A percentile compares a stretch with the other conserved stretches of the same genome.
Conservation (phyloP, 1,140 invertebrate species). For the Bursaphelenchus mucronatus region DNA sequence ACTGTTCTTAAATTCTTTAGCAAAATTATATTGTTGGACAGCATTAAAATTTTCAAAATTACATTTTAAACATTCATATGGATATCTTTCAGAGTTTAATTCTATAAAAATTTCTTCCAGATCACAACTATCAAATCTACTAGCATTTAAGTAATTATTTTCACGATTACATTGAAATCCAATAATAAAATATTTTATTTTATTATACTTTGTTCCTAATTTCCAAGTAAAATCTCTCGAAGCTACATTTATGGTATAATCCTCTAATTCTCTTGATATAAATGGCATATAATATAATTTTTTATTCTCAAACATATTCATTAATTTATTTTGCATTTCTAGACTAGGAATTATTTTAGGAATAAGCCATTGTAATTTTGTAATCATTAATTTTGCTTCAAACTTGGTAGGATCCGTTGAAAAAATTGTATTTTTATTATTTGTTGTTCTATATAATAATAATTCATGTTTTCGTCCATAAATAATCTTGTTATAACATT, state of each 20-base stretch:
- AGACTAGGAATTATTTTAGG: too few species aligned
- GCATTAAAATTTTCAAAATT: conserved; percentile 35
- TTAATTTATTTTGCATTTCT: conserved; percentile 38
- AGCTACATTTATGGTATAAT: conserved; percentile 27
- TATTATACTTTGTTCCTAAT: conserved; percentile 37
- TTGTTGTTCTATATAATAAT: too few species aligned
- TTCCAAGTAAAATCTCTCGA: conserved; percentile 40
- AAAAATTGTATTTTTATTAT: conserved; percentile 27
- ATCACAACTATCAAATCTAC: conserved; percentile 36
- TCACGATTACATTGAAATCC: conserved; percentile 31
- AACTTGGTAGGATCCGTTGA: conserved; percentile 26
- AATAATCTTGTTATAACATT: conserved; percentile 35
- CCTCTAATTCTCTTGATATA: conserved; percentile 39
- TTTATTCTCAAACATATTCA: conserved; percentile 34
- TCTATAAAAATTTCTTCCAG: conserved; percentile 34
- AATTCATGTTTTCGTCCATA: conserved; percentile 38
- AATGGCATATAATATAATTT: conserved; percentile 30
- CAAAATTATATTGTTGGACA: conserved; percentile 38
- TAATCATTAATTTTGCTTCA: conserved; percentile 33
- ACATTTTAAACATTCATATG: conserved; percentile 42
- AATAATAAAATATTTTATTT: conserved; percentile 42
- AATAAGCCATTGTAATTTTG: conserved; percentile 31
- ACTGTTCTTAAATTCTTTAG: conserved; percentile 39
- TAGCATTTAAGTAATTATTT: conserved; percentile 37
- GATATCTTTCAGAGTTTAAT: conserved; percentile 36